These are phyloP conservation scores for Clarias batrachus DNA, from an alignment of 2,113 vertebrate genomes.

Conservation along the genomic window DNA sequence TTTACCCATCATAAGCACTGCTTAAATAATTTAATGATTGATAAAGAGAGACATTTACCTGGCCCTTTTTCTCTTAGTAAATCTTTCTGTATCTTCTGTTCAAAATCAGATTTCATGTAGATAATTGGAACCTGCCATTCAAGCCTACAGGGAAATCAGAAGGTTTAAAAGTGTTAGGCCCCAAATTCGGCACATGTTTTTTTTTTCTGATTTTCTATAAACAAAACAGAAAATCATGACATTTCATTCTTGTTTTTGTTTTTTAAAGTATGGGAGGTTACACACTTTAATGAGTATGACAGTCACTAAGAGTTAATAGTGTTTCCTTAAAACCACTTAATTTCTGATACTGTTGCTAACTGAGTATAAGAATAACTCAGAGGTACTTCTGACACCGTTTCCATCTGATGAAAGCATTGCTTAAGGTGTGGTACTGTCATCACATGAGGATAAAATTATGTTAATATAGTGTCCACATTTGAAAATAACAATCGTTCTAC, in stretches of 20 bases:
- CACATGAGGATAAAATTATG: neutral
- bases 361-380: neutral
- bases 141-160: conserved; percentile 66
- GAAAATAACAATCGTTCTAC: neutral
- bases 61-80: conserved; percentile 37
- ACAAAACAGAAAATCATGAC: neutral
- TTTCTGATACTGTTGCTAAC: neutral
- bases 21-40: neutral
- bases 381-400: neutral
- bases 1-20: neutral
- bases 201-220: neutral
- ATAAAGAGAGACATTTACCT: conserved; percentile 35
- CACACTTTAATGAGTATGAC: neutral
- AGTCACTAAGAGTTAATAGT: neutral
- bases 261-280: neutral
- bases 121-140: conserved; percentile 77
- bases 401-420: neutral
- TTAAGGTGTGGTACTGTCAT: neutral
- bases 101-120: conserved; percentile 3
- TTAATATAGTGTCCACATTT: neutral
- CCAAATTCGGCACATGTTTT: neutral
- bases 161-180: neutral
- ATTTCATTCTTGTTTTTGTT: neutral
- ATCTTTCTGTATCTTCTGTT: rapidly evolving
- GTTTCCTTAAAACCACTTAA: neutral